Conservation (phyloP, 1,140 invertebrate genomes). For the Antheraea mylitta region DNA sequence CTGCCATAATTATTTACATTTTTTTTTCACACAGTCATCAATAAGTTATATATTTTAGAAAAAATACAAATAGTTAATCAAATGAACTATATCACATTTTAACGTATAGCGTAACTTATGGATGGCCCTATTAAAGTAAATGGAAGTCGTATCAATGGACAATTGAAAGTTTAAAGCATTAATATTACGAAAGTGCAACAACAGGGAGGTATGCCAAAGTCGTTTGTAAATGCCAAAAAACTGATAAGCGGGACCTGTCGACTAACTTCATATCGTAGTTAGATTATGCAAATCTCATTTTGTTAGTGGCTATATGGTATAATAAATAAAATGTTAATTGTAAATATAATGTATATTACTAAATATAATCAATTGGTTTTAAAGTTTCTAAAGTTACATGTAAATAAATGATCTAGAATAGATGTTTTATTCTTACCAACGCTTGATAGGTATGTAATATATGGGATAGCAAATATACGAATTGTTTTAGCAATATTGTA, state of each 20-base stretch:
- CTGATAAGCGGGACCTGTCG: slow-evolving; percentile 59
- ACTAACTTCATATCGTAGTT: slow-evolving; percentile 69
- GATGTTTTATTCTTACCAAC: slow-evolving; percentile 36
- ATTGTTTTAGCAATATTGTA: slow-evolving; percentile 46
- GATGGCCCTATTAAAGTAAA: no score
- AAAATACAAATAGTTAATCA: no score
- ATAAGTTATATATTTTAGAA: no score
- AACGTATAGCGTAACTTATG: no score
- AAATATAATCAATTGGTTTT: slow-evolving; percentile 39
- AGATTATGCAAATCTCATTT: background rate
- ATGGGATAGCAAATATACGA: slow-evolving; percentile 23
- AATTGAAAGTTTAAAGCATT: no score
- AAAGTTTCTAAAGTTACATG: slow-evolving; percentile 46
- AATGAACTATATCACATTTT: no score
- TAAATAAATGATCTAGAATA: slow-evolving; percentile 26
- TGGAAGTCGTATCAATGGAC: no score
- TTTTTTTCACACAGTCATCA: no score
- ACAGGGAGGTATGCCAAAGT: slow-evolving; percentile 45
- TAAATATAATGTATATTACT: background rate
- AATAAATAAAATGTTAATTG: background rate
- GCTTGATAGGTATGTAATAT: slow-evolving; percentile 45
- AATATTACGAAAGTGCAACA: background rate
- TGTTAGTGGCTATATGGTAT: background rate
- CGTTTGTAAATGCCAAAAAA: slow-evolving; percentile 53
- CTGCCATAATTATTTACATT: no score